Evolutionary conservation across 2,113 vertebrate species (phyloP).

Genomic region (Cyanoramphus novaezelandiae): DNA sequence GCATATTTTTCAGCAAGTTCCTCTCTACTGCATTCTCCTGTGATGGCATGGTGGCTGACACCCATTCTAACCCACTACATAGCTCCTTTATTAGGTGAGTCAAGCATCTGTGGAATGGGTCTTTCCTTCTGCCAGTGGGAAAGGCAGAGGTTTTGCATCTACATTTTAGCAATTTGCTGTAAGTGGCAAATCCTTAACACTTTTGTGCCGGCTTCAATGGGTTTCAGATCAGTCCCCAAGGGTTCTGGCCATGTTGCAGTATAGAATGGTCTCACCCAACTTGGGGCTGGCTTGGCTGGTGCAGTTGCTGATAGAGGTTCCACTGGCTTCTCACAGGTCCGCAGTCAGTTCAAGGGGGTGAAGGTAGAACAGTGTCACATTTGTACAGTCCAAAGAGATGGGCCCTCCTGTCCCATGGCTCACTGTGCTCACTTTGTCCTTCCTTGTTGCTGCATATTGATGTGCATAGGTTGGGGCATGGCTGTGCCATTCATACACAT

Average conservation of each 20-base stretch:
- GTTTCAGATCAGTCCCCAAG: not conserved
- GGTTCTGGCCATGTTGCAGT: not conserved
- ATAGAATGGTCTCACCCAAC: not conserved
- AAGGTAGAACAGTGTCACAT: not conserved
- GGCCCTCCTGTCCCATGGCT: not conserved
- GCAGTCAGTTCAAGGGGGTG: accelerated
- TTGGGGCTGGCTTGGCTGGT: not conserved
- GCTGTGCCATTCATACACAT: not conserved
- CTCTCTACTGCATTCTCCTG: not conserved
- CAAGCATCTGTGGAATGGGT: not conserved
- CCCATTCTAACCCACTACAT: accelerated
- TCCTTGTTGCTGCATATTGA: accelerated
- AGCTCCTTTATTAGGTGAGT: not conserved
- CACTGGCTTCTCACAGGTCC: not conserved
- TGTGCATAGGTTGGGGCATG: accelerated
- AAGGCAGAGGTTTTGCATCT: not conserved
- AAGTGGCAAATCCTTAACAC: not conserved
- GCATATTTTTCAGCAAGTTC: not conserved
- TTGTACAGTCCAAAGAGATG: not conserved
- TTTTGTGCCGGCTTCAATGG: not conserved
- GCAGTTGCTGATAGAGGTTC: not conserved
- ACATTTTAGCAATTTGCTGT: not conserved
- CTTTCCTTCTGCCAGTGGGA: not conserved
- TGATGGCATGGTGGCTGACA: not conserved
- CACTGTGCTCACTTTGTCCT: not conserved